phyloP scores from a whole-genome alignment of 2,888 invertebrate genomes.

The Eremobia ochroleuca region DNA sequence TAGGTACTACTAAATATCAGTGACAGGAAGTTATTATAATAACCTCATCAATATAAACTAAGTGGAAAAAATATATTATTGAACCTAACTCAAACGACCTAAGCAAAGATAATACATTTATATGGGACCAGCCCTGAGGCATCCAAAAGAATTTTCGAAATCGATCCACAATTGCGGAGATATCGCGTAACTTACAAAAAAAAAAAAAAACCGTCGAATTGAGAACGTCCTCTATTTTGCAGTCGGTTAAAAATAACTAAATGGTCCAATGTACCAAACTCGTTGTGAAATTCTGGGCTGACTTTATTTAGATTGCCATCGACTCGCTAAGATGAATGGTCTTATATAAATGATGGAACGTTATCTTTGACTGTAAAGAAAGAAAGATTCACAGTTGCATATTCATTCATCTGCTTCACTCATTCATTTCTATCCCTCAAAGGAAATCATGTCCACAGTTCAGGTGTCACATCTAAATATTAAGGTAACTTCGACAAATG shows the following conservation, averaged over 20 bases:
- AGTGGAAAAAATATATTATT: too few relatives aligned
- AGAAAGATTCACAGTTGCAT: constrained; percentile 3
- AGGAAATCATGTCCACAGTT: constrained; percentile 46
- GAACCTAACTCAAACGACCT: too few relatives aligned
- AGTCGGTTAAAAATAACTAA: neutral
- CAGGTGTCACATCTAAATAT: constrained; percentile 40
- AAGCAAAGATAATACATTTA: too few relatives aligned
- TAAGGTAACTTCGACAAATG: constrained; percentile 20
- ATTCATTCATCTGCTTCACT: neutral
- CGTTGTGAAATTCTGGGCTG: neutral
- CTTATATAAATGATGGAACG: neutral
- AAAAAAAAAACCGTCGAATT: too few relatives aligned
- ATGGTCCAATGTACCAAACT: neutral
- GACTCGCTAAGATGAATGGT: neutral
- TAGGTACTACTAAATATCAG: too few relatives aligned
- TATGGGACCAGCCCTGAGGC: too few relatives aligned
- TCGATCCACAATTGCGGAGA: too few relatives aligned
- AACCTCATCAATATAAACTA: too few relatives aligned
- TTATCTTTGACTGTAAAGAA: neutral
- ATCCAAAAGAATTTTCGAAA: too few relatives aligned
- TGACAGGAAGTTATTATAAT: too few relatives aligned
- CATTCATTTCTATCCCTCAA: constrained; percentile 17
- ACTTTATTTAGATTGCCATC: neutral
- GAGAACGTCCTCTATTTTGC: too few relatives aligned
- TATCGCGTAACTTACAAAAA: too few relatives aligned